A percentile compares a stretch with the other conserved stretches of the same genome.
phyloP scores from a whole-genome alignment of 2,888 invertebrate genomes.

The Cryptops parisi region DNA sequence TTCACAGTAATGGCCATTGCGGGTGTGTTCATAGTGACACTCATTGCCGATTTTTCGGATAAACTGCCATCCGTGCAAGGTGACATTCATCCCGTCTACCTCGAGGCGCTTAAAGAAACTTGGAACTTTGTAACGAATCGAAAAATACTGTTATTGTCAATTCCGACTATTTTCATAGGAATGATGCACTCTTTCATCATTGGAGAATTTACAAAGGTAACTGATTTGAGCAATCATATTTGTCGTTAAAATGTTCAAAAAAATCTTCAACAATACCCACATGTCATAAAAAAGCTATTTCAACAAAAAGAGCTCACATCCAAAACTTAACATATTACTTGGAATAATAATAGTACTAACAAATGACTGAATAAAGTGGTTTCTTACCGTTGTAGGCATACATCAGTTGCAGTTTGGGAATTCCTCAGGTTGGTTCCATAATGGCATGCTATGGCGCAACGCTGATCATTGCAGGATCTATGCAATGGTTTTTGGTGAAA shows the following conservation, averaged over 20 bases:
- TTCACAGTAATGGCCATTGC: neutral
- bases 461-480: neutral
- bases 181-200: neutral
- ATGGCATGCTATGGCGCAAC: neutral
- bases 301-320: no score
- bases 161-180: neutral
- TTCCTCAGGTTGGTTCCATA: neutral
- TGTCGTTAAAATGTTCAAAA: no score
- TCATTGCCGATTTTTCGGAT: neutral
- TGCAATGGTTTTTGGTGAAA: neutral
- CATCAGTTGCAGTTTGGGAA: neutral
- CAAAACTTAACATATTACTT: no score
- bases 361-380: no score
- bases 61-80: neutral
- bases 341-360: no score
- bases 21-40: neutral
- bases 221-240: no score
- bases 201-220: neutral
- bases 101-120: neutral
- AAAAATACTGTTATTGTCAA: neutral
- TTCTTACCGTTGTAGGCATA: neutral
- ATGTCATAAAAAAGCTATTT: no score
- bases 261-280: no score
- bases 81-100: neutral
- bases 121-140: neutral